Evolutionary conservation across 2,888 invertebrate species (phyloP).

Genomic region (Caradrina kadenii): DNA sequence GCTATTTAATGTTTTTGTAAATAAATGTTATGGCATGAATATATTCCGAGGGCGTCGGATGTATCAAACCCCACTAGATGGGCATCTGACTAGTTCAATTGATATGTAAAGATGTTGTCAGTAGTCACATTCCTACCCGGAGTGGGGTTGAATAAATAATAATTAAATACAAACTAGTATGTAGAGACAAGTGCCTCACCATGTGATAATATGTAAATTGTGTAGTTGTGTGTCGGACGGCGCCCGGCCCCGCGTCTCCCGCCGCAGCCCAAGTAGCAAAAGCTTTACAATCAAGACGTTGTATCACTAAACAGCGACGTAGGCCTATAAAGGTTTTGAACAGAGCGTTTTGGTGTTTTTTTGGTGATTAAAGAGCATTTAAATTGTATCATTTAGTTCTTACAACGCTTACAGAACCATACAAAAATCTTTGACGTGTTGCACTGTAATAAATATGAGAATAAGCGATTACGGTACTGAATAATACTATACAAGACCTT

Average conservation of each 20-base stretch:
- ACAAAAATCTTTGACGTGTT: too few species aligned
- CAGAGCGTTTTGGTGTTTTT: too few species aligned
- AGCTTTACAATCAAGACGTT: too few species aligned
- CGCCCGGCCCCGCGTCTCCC: too few species aligned
- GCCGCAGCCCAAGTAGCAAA: too few species aligned
- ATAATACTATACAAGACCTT: not conserved
- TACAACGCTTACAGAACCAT: too few species aligned
- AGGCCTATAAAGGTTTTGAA: too few species aligned
- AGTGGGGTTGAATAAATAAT: conserved; percentile 3
- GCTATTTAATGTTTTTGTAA: too few species aligned
- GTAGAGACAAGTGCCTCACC: conserved; percentile 72
- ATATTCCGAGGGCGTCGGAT: not conserved
- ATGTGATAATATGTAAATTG: conserved; percentile 69
- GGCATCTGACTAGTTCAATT: not conserved
- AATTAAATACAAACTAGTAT: conserved; percentile 35
- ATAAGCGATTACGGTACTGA: not conserved
- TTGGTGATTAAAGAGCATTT: too few species aligned
- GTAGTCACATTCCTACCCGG: not conserved
- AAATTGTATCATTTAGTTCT: too few species aligned
- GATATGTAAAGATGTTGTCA: not conserved
- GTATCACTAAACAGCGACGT: too few species aligned
- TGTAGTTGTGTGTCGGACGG: conserved; percentile 33
- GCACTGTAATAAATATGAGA: too few species aligned
- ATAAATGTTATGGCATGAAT: not conserved
- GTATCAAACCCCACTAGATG: conserved; percentile 6